Percentiles rank a stretch among this genome's conserved stretches.
Evolutionary conservation across 2,888 invertebrate species (phyloP).

Genomic region (Noctua janthina): DNA sequence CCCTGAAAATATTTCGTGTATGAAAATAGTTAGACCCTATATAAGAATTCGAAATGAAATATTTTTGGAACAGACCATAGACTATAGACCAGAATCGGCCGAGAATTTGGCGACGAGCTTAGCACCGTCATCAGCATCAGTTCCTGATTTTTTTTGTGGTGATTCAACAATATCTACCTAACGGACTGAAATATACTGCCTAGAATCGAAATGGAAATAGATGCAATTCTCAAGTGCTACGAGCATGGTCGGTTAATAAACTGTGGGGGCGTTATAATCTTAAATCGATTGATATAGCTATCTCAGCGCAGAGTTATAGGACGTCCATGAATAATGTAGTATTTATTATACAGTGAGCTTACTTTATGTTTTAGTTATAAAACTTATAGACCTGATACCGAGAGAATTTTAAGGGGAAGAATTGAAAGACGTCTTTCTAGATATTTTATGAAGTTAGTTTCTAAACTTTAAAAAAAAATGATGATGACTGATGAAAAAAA

Average conservation of each 20-base stretch:
- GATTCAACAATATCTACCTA: not conserved
- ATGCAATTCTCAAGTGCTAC: conserved; percentile 21
- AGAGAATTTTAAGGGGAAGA: not conserved
- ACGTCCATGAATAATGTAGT: conserved; percentile 51
- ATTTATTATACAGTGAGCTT: conserved; percentile 25
- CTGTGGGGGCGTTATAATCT: conserved; percentile 53
- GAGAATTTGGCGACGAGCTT: no score
- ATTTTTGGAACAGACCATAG: no score
- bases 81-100: no score
- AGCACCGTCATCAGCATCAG: no score
- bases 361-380: conserved; percentile 23
- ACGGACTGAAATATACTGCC: not conserved
- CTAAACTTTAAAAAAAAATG: not conserved
- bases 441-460: not conserved
- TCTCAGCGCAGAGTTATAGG: conserved; percentile 41
- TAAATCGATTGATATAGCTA: conserved; percentile 52
- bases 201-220: not conserved
- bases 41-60: no score
- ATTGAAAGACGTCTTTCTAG: not conserved
- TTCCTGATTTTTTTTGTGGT: not conserved
- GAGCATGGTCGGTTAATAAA: conserved; percentile 19
- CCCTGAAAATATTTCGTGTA: no score
- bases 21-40: no score
- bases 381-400: not conserved
- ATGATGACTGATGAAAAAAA: not conserved